Evolutionary conservation across 1,140 invertebrate genomes (phyloP).

Genomic region (Drosophila subobscura): DNA sequence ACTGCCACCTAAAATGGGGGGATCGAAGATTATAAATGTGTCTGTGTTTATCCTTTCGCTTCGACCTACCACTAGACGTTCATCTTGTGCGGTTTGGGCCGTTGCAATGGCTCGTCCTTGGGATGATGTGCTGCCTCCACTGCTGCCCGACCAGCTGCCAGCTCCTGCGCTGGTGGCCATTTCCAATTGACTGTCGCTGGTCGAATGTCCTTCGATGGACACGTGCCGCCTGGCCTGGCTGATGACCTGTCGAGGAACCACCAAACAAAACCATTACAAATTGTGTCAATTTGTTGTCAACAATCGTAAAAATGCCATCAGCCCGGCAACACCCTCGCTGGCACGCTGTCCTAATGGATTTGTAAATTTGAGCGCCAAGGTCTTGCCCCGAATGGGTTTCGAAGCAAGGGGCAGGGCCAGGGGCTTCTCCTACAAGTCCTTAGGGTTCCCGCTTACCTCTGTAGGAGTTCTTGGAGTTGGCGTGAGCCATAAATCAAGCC

Average conservation of each 20-base stretch:
- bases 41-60: background rate
- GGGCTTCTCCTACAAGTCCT: slow-evolving; percentile 17
- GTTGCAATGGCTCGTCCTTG: slow-evolving; percentile 54
- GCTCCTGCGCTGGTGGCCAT: slow-evolving; percentile 69
- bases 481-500: slow-evolving; percentile 71
- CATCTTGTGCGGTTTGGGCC: slow-evolving; percentile 64
- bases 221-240: slow-evolving; percentile 54
- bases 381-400: slow-evolving; percentile 12
- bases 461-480: slow-evolving; percentile 31
- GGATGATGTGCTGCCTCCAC: slow-evolving; percentile 73
- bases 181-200: slow-evolving; percentile 5
- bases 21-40: too few relatives aligned
- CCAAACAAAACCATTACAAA: slow-evolving; percentile 65
- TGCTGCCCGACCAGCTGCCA: slow-evolving; percentile 77
- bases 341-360: slow-evolving; percentile 53
- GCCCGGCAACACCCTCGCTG: slow-evolving; percentile 27
- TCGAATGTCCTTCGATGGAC: slow-evolving; percentile 37
- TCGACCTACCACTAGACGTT: slow-evolving; percentile 71
- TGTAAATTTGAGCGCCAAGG: slow-evolving; percentile 73
- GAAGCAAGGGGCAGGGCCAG: background rate
- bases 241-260: slow-evolving; percentile 51
- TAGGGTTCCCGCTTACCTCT: slow-evolving; percentile 42
- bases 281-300: slow-evolving; percentile 78
- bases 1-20: slow-evolving; percentile 68
- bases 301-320: slow-evolving; percentile 76